Evolutionary conservation across 2,797 vertebrate genomes (phyloP), one percentile per base, ranked within the genome.

Genomic region (Xenops minutus): DNA sequence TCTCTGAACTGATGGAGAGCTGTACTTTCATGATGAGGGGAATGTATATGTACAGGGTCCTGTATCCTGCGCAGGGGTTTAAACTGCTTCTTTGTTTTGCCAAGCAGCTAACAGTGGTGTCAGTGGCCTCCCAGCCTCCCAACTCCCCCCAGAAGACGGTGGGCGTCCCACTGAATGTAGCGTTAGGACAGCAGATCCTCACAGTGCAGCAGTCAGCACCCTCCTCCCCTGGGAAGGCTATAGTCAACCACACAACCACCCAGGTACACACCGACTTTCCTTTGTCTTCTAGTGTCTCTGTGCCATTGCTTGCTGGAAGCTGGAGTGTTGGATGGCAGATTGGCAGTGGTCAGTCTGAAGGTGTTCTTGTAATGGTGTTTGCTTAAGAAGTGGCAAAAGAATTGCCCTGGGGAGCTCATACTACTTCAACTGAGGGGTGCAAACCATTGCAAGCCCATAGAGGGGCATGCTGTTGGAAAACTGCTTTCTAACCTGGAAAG

Each of bases 171-270:
- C 97, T 99, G 89, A 99, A 98, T 71, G 97, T 99, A 95, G 98
- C 98, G 15, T 98, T 99, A 49, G 98, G 98, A 78, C 99, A 99
- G 97, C 99, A 99, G 98, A 98, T 99, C 96, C 98, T 99, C 74
- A 90, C 98, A 12, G 98, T 99, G 85, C 99, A 99, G 68, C 98
- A 99, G 98, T 96, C 99, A 79, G 97, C 98, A 1, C 96, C 98
- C 48, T 98, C 97, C 39, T 99, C 99, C 76, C 99, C 99, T 17
- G 98, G 98, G 90, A 99, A 99, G 95, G 96, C 98, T 86, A 96
- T 98, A 96, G 96, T 97, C 94, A 98, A 98, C 96, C 98, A 98
- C 67, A 97, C 98, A 84, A 95, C 98, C 2, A 46, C 98, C 26
- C 99, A 99, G 98, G 99, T 99, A 90, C 93, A 92, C 41, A 85